A percentile compares a stretch with the other conserved stretches of the same genome.
phyloP scores from a whole-genome alignment of 1,140 invertebrate genomes.

The Bactericera cockerelli region DNA sequence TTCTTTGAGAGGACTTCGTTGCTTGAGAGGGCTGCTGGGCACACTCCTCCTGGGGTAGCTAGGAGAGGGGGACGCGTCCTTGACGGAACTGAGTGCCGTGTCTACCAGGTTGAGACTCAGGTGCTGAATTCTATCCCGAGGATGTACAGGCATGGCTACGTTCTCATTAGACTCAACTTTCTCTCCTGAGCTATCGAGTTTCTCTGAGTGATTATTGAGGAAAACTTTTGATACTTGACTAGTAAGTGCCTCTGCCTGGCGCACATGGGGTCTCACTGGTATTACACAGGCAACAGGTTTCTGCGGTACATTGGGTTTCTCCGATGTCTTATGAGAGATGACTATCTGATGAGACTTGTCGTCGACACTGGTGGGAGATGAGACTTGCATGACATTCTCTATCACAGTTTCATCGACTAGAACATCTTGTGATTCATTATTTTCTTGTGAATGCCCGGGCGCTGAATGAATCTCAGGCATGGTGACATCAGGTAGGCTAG shows the following conservation, averaged over 20 bases:
- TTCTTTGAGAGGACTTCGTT: not conserved
- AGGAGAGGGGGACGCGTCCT: not conserved
- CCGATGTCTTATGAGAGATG: not conserved
- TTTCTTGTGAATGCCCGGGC: not conserved
- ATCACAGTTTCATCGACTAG: conserved; percentile 9
- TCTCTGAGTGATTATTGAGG: not conserved
- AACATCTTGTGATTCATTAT: not conserved
- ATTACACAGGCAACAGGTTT: not conserved
- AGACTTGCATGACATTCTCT: not conserved
- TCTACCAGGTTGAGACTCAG: not conserved
- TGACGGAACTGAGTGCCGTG: not conserved
- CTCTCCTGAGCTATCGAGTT: not conserved
- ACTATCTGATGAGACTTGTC: not conserved
- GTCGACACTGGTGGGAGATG: not conserved
- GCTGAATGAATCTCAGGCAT: not conserved
- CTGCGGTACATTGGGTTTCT: not conserved
- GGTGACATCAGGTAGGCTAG: not conserved
- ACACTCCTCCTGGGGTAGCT: not conserved
- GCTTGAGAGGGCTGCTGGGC: not conserved
- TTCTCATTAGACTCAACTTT: not conserved
- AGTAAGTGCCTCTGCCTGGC: not conserved
- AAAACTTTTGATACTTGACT: conserved; percentile 1
- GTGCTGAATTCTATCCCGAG: not conserved
- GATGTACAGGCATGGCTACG: not conserved
- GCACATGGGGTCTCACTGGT: not conserved